Evolutionary conservation across 1,140 invertebrate species (phyloP), one percentile per base, ranked within the genome.

Genomic region (Ylistrum balloti): DNA sequence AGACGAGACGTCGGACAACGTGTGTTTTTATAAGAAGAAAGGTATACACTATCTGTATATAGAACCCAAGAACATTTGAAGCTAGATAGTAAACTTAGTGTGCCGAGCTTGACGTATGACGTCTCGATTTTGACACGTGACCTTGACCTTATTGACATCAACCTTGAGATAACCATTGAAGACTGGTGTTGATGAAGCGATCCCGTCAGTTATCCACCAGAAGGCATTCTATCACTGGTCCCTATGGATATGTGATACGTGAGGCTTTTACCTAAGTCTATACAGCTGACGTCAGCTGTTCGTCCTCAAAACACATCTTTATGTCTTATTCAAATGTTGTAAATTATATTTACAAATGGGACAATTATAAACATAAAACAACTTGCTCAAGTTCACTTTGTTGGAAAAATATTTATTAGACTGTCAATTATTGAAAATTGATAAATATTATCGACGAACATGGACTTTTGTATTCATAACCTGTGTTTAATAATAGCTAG

Each of bases 91-190:
- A 1, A 74, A 5, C 56, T 5, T 28, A n/a, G 56, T 74, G 56
- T 74, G 9, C 22, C 56, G n/a, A n/a, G 17, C 13, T 1, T 28
- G 56, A 74, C 56, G 7, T 74, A 74, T 74, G n/a, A 74, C 56
- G 56, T 74, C 56, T 74, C 56, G 56, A 74, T 74, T 74, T 74
- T 28, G 56, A 74, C 56, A 74, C 56, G 11, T 28, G 56, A 74
- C 56, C 56, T 74, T 74, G 56, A 74, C 56, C 22, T 9, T 74
- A 74, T 74, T 74, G 56, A 74, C 56, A 74, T 74, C 56, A n/a
- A 74, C 56, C 56, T 74, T 74, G 56, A 74, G 56, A 74, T 74
- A 22, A n/a, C 56, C 56, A 74, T 74, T 74, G 56, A 74, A 74
- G 56, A 74, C 56, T n/a, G 56, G 56, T 28, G 56, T 74, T 74